phyloP scores from a whole-genome alignment of 2,797 vertebrate species.

The Thalassophryne amazonica region DNA sequence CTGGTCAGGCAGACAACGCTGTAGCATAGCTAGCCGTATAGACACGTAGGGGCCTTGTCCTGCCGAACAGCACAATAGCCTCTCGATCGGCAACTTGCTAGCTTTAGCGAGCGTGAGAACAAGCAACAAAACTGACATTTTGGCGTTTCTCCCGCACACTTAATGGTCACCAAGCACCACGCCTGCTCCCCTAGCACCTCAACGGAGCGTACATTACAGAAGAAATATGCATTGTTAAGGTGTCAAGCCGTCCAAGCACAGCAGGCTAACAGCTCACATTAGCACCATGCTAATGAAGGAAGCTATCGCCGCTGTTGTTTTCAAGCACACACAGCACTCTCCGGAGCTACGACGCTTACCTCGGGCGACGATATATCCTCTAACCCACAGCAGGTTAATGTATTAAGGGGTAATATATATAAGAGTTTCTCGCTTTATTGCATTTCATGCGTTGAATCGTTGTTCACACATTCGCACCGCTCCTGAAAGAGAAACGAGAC shows the following conservation, averaged over 20 bases:
- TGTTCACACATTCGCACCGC: slow-evolving; percentile 56
- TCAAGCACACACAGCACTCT: slow-evolving; percentile 27
- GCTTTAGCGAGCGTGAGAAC: slow-evolving; percentile 39
- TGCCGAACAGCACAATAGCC: slow-evolving; percentile 47
- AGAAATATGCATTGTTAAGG: neutral
- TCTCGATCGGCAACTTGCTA: slow-evolving; percentile 32
- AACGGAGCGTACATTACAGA: neutral
- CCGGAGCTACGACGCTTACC: slow-evolving; percentile 64
- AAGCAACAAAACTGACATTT: slow-evolving; percentile 1
- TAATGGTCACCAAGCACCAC: neutral
- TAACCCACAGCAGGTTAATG: slow-evolving; percentile 14
- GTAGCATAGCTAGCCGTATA: slow-evolving; percentile 31
- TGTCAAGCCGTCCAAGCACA: neutral
- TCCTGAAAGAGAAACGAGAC: slow-evolving; percentile 60
- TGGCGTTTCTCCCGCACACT: neutral
- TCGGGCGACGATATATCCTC: slow-evolving; percentile 62
- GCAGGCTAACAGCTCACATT: slow-evolving; percentile 30
- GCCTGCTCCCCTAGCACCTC: neutral
- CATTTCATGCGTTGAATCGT: slow-evolving; percentile 50
- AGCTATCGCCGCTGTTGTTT: slow-evolving; percentile 69
- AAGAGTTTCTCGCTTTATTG: slow-evolving; percentile 23
- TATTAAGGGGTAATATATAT: slow-evolving; percentile 4
- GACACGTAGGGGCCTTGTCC: slow-evolving; percentile 50
- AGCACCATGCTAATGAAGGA: slow-evolving; percentile 55
- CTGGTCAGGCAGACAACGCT: slow-evolving; percentile 24